These are phyloP conservation scores for Pristionchus maxplancki DNA, from an alignment of 2,888 invertebrate species.

Conservation along the genomic window DNA sequence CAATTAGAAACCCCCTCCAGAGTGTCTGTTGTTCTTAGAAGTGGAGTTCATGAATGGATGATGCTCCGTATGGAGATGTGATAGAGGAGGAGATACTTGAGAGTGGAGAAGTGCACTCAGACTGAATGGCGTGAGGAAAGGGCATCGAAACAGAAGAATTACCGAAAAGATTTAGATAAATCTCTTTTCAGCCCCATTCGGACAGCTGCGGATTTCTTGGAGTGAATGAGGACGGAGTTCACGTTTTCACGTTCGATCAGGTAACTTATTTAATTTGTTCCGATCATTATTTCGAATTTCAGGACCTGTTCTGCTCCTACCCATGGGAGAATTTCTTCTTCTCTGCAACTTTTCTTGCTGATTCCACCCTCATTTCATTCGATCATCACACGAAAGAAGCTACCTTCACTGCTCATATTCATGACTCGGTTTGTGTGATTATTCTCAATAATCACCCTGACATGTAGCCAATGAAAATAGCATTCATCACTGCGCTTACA, in stretches of 20 bases:
- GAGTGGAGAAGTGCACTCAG: neutral
- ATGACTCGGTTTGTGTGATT: conserved; percentile 39
- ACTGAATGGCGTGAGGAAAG: neutral
- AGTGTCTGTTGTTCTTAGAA: neutral
- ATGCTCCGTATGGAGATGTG: neutral
- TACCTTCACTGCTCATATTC: neutral
- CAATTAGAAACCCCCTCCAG: neutral
- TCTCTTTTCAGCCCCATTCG: neutral
- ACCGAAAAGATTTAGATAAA: neutral
- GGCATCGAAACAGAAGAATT: neutral
- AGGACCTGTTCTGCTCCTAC: neutral
- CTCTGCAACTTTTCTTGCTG: neutral
- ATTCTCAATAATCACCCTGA: no score
- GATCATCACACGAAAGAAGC: neutral
- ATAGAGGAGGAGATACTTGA: neutral
- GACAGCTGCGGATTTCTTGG: conserved; percentile 19
- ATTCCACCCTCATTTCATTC: neutral
- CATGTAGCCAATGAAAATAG: neutral
- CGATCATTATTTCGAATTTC: neutral
- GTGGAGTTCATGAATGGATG: neutral
- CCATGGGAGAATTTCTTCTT: conserved; percentile 24
- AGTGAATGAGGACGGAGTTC: conserved; percentile 32
- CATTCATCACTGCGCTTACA: no score
- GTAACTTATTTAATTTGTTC: neutral
- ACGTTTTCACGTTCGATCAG: conserved; percentile 16